phyloP scores from a whole-genome alignment of 2,113 vertebrate species.

The Theropithecus gelada region DNA sequence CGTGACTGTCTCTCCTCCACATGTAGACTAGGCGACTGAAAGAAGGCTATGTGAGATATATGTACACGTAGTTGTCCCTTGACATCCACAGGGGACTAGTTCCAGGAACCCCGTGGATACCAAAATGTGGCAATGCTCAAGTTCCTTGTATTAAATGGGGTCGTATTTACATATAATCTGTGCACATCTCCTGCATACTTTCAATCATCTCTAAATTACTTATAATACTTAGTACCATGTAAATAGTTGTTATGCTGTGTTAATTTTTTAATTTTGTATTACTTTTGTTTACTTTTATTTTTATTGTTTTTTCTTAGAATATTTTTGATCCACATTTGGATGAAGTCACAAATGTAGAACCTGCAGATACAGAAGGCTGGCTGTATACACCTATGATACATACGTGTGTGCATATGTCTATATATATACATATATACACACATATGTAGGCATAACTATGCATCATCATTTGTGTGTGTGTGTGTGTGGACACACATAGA shows the following conservation, averaged over 20 bases:
- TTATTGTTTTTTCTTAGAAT: not conserved
- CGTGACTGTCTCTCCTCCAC: not conserved
- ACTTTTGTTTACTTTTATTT: not conserved
- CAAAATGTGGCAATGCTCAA: not conserved
- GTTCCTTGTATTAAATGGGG: not conserved
- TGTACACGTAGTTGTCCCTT: not conserved
- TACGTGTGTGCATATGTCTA: not conserved
- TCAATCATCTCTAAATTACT: not conserved
- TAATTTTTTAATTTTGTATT: not conserved
- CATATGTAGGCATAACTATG: too few species aligned
- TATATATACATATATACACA: not conserved
- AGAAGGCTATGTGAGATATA: not conserved
- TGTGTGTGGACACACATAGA: not conserved
- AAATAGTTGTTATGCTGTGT: not conserved
- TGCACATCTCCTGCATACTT: not conserved
- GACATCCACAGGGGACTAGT: not conserved
- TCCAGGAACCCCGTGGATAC: not conserved
- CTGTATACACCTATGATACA: not conserved
- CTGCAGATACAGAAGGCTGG: not conserved
- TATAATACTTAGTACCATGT: not conserved
- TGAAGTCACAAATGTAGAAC: not conserved
- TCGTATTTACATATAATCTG: not conserved
- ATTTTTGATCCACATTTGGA: not conserved
- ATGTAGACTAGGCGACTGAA: rapidly evolving
- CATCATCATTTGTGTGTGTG: not conserved